Evolutionary conservation across 2,797 vertebrate species (phyloP).

Genomic region (Apodemus agrarius): DNA sequence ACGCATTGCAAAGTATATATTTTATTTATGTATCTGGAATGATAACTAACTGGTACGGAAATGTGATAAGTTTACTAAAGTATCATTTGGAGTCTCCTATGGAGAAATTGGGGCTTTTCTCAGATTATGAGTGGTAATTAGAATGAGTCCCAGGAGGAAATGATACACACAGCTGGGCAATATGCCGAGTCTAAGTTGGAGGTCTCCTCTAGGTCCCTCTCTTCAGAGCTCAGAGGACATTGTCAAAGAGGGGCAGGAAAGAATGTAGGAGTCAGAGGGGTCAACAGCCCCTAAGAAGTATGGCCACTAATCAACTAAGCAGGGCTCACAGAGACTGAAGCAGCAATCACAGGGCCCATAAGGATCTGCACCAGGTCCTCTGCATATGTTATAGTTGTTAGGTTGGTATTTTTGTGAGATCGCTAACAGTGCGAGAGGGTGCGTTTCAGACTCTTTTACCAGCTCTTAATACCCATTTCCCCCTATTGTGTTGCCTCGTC

Average conservation of each 20-base stretch:
- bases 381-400: not conserved
- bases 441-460: not conserved
- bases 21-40: slow-evolving; percentile 17
- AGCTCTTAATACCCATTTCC: not conserved
- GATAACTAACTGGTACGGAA: not conserved
- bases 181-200: not conserved
- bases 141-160: not conserved
- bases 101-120: not conserved
- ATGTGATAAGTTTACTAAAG: slow-evolving; percentile 25
- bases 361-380: not conserved
- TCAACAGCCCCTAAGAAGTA: no score
- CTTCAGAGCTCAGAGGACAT: no score
- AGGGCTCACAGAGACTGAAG: not conserved
- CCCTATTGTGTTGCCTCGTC: not conserved
- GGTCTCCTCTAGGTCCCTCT: not conserved
- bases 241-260: not conserved
- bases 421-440: not conserved
- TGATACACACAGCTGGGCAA: not conserved
- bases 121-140: slow-evolving; percentile 12
- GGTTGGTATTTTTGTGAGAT: not conserved
- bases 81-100: not conserved
- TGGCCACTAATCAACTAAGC: not conserved
- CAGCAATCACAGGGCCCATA: not conserved
- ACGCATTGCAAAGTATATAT: not conserved
- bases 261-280: not conserved